phyloP scores from a whole-genome alignment of 2,888 invertebrate genomes.

The Bombyx huttoni region DNA sequence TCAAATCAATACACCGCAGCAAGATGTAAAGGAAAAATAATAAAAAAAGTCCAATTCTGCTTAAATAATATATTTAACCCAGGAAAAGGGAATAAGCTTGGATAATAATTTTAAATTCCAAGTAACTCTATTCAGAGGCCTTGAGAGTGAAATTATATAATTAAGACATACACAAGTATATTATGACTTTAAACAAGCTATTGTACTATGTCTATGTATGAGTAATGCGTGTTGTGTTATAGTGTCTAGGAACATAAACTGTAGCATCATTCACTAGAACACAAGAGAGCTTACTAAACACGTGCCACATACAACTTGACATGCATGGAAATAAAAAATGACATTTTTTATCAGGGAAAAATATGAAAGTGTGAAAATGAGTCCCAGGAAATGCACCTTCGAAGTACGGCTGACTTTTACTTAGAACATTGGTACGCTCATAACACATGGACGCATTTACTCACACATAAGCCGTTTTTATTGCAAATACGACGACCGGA shows the following conservation, averaged over 20 bases:
- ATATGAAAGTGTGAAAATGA: constrained; percentile 27
- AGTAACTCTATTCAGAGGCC: constrained; percentile 72
- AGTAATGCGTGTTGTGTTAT: constrained; percentile 69
- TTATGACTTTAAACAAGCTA: constrained; percentile 37
- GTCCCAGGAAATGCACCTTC: constrained; percentile 24
- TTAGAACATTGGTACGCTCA: constrained; percentile 29
- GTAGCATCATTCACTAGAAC: constrained; percentile 28
- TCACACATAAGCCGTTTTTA: constrained; percentile 68
- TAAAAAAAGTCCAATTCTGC: constrained; percentile 16
- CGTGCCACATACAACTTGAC: constrained; percentile 37
- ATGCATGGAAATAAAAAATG: constrained; percentile 42
- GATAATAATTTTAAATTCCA: constrained; percentile 50
- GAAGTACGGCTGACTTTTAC: constrained; percentile 22
- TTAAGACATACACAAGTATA: constrained; percentile 36
- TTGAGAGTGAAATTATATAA: constrained; percentile 44
- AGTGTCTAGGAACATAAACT: constrained; percentile 35
- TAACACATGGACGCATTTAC: constrained; percentile 70
- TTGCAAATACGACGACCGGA: constrained; percentile 57
- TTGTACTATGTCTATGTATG: constrained; percentile 54
- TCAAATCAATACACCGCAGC: constrained; percentile 31
- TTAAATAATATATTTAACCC: constrained; percentile 22
- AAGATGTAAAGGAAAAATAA: constrained; percentile 9
- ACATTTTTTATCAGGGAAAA: constrained; percentile 22
- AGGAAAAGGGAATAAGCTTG: constrained; percentile 22
- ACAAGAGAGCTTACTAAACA: constrained; percentile 34